phyloP scores from a whole-genome alignment of 2,888 invertebrate species.

The Sminthurides aquaticus region DNA sequence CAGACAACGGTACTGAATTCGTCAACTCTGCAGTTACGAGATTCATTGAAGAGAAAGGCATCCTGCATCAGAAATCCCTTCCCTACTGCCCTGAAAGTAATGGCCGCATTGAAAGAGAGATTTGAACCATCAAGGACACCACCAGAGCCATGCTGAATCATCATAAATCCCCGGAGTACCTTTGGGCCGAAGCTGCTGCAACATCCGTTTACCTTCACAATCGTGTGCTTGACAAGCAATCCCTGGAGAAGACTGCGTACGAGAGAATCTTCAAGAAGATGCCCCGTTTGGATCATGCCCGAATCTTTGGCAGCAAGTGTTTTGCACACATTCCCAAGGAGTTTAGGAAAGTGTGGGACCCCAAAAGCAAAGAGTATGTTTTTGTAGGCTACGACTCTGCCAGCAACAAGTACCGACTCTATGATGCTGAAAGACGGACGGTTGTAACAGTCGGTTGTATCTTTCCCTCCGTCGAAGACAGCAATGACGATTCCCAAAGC shows the following conservation, averaged over 20 bases:
- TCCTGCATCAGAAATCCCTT: constrained; percentile 44
- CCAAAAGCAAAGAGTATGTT: constrained; percentile 2
- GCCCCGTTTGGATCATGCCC: not conserved
- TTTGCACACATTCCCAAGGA: not conserved
- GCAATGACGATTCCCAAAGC: not conserved
- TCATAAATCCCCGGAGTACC: constrained; percentile 1
- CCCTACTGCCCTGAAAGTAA: constrained; percentile 45
- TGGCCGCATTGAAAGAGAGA: constrained; percentile 27
- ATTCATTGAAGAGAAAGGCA: constrained; percentile 42
- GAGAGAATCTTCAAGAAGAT: constrained; percentile 4
- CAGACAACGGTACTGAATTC: constrained; percentile 27
- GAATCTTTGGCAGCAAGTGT: constrained; percentile 3
- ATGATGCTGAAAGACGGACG: not conserved
- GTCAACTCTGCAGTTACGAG: constrained; percentile 31
- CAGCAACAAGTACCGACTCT: constrained; percentile 5
- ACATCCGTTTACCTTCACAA: constrained; percentile 5
- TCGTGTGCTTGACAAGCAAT: constrained; percentile 1
- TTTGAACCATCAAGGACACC: too few species aligned
- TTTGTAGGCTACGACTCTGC: constrained; percentile 1
- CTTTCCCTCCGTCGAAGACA: constrained; percentile 2
- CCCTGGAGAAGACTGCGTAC: not conserved
- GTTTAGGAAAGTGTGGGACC: not conserved
- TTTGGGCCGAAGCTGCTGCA: constrained; percentile 8
- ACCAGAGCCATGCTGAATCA: constrained; percentile 5
- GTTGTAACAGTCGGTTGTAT: not conserved